Percentiles rank a stretch among this genome's conserved stretches.
Evolutionary conservation across 2,797 vertebrate species (phyloP).

Genomic region (Manis pentadactyla): DNA sequence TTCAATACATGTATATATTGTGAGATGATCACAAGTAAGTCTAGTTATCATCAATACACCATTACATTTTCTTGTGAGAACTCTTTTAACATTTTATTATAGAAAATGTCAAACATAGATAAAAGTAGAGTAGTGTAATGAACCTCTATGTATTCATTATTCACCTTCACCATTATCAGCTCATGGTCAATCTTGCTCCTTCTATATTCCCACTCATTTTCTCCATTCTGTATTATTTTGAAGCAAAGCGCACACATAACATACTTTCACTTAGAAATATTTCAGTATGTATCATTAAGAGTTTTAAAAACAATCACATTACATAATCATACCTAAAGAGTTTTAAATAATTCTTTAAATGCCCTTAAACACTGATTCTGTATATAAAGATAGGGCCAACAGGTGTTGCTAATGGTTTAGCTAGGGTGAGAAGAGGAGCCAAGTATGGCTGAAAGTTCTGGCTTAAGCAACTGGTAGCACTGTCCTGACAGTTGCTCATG

Average conservation of each 20-base stretch:
- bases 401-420: not conserved
- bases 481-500: not conserved
- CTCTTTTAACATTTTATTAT: not conserved
- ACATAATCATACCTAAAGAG: not conserved
- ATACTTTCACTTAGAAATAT: not conserved
- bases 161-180: not conserved
- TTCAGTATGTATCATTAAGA: not conserved
- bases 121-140: not conserved
- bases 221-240: not conserved
- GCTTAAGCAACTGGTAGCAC: not conserved
- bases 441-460: not conserved
- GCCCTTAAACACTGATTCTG: not conserved
- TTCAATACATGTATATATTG: not conserved
- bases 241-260: not conserved
- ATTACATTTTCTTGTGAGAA: not conserved
- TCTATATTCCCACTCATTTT: not conserved
- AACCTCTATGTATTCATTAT: not conserved
- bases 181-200: not conserved
- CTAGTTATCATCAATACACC: not conserved
- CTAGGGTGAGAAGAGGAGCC: not conserved
- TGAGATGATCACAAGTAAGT: not conserved
- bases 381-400: not conserved
- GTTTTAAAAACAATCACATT: not conserved
- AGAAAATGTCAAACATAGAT: not conserved
- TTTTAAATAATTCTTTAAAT: not conserved